Percentiles rank a stretch among this genome's conserved stretches.
Conservation (phyloP, 2,797 vertebrate species). For the Clarias platycephalus region DNA sequence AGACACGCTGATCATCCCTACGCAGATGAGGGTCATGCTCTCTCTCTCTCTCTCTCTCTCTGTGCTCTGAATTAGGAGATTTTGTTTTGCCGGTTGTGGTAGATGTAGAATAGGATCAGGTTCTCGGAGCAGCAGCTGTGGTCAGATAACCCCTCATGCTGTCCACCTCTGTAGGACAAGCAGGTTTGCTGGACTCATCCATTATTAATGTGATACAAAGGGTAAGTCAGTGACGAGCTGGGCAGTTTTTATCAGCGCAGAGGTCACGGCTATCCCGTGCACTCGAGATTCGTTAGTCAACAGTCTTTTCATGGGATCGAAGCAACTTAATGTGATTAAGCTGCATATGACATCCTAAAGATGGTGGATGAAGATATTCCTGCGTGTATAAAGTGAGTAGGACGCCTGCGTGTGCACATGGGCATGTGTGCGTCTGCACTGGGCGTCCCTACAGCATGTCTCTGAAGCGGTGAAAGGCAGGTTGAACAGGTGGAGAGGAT, state of each 20-base stretch:
- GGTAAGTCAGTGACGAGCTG: constrained; percentile 56
- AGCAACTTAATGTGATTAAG: constrained; percentile 12
- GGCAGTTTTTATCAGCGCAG: constrained; percentile 59
- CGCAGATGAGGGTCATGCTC: neutral
- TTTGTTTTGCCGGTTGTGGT: neutral
- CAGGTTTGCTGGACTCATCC: constrained; percentile 50
- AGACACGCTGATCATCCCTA: too few relatives aligned
- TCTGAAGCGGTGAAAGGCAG: constrained; percentile 41
- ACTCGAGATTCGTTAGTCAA: constrained; percentile 38
- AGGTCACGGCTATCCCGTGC: constrained; percentile 41
- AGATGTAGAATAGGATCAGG: constrained; percentile 30
- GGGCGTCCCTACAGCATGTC: constrained; percentile 18
- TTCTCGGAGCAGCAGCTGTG: constrained; percentile 25
- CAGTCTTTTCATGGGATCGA: constrained; percentile 7
- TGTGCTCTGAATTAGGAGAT: neutral
- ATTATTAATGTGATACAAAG: constrained; percentile 62
- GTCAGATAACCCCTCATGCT: constrained; percentile 60
- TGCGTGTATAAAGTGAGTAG: neutral
- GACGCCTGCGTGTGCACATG: neutral
- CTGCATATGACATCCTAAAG: constrained; percentile 1
- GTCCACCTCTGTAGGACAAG: constrained; percentile 37
- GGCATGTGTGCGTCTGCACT: constrained; percentile 6
- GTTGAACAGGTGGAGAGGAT: constrained; percentile 82
- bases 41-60: neutral
- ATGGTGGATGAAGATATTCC: neutral